Base-by-base conservation (phyloP, 2,113 vertebrate genomes). In the Pachycephala philippinensis region DNA sequence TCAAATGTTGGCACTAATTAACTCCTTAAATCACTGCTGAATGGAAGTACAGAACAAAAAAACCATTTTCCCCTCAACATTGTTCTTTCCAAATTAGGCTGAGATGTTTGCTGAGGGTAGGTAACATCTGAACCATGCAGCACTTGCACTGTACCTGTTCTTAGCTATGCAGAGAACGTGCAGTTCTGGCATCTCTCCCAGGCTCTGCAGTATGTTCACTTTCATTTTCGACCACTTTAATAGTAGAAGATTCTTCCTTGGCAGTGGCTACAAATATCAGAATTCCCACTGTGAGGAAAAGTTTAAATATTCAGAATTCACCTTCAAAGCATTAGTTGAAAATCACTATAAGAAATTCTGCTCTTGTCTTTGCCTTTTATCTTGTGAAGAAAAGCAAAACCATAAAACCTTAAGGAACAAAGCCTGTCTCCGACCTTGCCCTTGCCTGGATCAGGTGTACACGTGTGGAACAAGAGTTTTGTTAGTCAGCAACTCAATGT, bases 251-350 rank as follows among this genome's bases (percentile, higher is more conserved):
- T 61, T 77, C 59, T 96, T 87, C 79, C 45, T 90, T 96, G 63
- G 78, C 87, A 91, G 52, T 76, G 61, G 93, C 90, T 97, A 87
- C 92, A 96, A 97, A 95, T 97, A 97, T 74, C 92, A 95, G 96
- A 96, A 96, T 90, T 97, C 94, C 91, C 84, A 95, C 87, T 96
- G 93, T 79, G 91, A 90, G 92, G 82, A 90, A 84, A 84, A 80
- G 39, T 96, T 93, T 85, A 96, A 96, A 89, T 96, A 97, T 97
- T 97, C 95, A 94, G 89, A 96, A 96, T 92, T 84, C 69, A 86
- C 63, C 90, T 97, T 97, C 89, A 97, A 97, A 96, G 85, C 50
- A 89, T 84, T 72, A 94, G 88, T 53, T 97, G 93, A 97, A 97
- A 97, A 95, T 80, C 96, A 92, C 85, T 93, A 9, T 69, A 93